Evolutionary conservation across 2,113 vertebrate species (phyloP).

Genomic region (Isichthys henryi): DNA sequence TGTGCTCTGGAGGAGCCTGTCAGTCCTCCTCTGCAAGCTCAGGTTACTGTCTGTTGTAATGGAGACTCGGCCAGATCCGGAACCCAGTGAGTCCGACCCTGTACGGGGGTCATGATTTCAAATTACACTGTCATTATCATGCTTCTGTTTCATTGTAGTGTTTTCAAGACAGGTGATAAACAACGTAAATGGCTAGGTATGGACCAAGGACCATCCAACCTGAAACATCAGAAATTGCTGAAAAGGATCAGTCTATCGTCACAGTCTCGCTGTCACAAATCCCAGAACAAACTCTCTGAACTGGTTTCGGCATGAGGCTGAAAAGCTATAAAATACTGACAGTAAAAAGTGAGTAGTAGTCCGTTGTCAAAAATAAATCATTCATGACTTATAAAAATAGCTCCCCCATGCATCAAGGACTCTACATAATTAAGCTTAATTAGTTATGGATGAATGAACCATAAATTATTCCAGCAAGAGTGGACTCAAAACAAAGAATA

Average conservation of each 20-base stretch:
- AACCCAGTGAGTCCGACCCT: not conserved
- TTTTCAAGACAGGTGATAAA: not conserved
- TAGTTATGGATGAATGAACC: not conserved
- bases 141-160: not conserved
- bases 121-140: not conserved
- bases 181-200: not conserved
- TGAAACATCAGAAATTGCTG: not conserved
- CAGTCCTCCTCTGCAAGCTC: not conserved
- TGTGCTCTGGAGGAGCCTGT: not conserved
- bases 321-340: not conserved
- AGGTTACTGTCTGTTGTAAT: not conserved
- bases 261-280: not conserved
- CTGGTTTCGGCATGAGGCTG: not conserved
- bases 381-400: not conserved
- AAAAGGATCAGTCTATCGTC: not conserved
- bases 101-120: not conserved
- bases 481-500: not conserved
- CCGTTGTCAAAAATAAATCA: not conserved
- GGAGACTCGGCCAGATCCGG: not conserved
- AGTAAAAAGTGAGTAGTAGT: not conserved
- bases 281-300: not conserved
- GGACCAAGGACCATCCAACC: not conserved
- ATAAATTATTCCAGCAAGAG: not conserved
- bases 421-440: not conserved
- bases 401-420: not conserved